phyloP scores from a whole-genome alignment of 2,113 vertebrate genomes.

The Lepus americanus region DNA sequence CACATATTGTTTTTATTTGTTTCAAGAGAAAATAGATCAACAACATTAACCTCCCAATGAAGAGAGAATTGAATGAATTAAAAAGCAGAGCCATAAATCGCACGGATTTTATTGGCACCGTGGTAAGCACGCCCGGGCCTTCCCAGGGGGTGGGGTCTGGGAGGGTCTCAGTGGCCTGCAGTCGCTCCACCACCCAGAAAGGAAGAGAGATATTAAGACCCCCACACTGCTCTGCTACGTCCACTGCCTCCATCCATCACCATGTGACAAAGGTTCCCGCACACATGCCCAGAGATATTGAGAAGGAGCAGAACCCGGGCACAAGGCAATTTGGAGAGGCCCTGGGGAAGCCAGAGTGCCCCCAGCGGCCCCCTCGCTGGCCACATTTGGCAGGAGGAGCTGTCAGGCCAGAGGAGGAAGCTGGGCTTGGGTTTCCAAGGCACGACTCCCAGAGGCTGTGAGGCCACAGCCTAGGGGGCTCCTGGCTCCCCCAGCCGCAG shows the following conservation, averaged over 20 bases:
- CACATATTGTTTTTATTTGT: slow-evolving; percentile 91
- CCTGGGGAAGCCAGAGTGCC: background rate
- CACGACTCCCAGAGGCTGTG: background rate
- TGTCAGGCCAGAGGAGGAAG: background rate
- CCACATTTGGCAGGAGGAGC: background rate
- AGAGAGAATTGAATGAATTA: slow-evolving; percentile 92
- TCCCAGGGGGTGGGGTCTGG: slow-evolving; percentile 81
- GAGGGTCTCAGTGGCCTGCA: slow-evolving; percentile 77
- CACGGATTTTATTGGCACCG: slow-evolving; percentile 88
- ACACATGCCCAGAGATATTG: slow-evolving; percentile 58
- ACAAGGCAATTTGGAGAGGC: slow-evolving; percentile 62
- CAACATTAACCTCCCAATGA: slow-evolving; percentile 90
- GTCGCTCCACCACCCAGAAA: slow-evolving; percentile 82
- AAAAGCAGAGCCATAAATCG: slow-evolving; percentile 91
- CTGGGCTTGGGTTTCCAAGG: background rate
- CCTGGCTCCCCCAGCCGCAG: background rate
- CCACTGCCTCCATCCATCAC: slow-evolving; percentile 78
- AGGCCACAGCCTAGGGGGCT: rapidly evolving
- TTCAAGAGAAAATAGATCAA: slow-evolving; percentile 91
- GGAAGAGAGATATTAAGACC: slow-evolving; percentile 83
- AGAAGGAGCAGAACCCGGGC: slow-evolving; percentile 51
- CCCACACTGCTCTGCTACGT: slow-evolving; percentile 45
- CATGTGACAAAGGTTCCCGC: slow-evolving; percentile 64
- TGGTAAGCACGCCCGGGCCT: slow-evolving; percentile 90
- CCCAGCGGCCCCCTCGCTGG: background rate